Percentiles rank a stretch among this genome's conserved stretches.
Conservation (phyloP, 2,888 invertebrate species). For the Drosophila parthenogenetica region DNA sequence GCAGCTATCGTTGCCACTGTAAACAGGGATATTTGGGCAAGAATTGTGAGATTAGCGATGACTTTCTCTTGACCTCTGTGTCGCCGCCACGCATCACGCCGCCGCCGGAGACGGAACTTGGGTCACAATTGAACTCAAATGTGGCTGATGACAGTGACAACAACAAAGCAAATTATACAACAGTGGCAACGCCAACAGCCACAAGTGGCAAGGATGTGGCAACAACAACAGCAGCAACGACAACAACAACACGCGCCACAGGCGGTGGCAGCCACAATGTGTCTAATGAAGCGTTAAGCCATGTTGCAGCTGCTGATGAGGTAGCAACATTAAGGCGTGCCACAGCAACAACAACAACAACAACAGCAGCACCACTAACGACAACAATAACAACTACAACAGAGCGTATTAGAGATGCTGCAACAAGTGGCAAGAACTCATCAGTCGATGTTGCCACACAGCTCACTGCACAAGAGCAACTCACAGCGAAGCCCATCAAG, state of each 20-base stretch:
- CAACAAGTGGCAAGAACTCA: conserved; percentile 51
- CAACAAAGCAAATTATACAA: conserved; percentile 15
- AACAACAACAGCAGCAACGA: conserved; percentile 10
- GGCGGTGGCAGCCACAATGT: conserved; percentile 57
- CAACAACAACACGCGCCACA: conserved; percentile 32
- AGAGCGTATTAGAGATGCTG: conserved; percentile 23
- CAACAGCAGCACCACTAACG: conserved; percentile 37
- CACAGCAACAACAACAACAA: conserved; percentile 30
- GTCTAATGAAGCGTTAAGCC: conserved; percentile 78
- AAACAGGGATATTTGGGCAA: conserved; percentile 91
- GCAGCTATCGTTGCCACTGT: conserved; percentile 91
- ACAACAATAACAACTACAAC: conserved; percentile 19
- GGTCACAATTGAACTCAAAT: conserved; percentile 31
- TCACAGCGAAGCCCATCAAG: conserved; percentile 38
- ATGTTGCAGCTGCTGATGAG: conserved; percentile 52
- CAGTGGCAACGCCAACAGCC: conserved; percentile 18
- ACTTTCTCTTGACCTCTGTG: conserved; percentile 82
- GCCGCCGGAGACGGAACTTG: conserved; percentile 59
- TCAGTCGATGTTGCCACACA: conserved; percentile 24
- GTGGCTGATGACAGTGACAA: conserved; percentile 44
- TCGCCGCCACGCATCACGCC: conserved; percentile 82
- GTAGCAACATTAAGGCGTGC: conserved; percentile 53
- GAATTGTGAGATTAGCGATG: conserved; percentile 88
- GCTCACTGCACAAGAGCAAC: conserved; percentile 37
- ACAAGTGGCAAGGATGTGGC: neutral